These are phyloP conservation scores for Poeciliopsis turrubarensis DNA, from an alignment of 2,113 vertebrate species.

Conservation along the genomic window DNA sequence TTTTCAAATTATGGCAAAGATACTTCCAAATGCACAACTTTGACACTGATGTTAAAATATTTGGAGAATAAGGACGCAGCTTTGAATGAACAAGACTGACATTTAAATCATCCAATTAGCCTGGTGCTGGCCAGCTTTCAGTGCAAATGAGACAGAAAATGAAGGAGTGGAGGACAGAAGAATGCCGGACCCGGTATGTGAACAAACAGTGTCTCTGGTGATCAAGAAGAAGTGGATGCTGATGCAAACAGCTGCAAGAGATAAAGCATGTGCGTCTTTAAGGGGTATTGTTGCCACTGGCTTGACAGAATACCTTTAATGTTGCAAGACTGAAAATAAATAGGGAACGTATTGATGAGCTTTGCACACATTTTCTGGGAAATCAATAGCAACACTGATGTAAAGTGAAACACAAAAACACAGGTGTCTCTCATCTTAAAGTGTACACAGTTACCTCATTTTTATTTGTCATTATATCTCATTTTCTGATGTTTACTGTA, in stretches of 20 bases:
- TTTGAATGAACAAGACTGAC: conserved; percentile 27
- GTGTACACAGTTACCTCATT: neutral
- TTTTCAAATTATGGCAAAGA: neutral
- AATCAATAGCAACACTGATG: neutral
- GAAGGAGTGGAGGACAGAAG: neutral
- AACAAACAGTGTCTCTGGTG: neutral
- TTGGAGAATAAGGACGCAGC: neutral
- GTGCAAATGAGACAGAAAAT: conserved; percentile 21
- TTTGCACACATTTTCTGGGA: neutral
- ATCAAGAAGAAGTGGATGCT: conserved; percentile 5
- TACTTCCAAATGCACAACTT: neutral
- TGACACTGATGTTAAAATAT: conserved; percentile 2
- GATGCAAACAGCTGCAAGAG: conserved; percentile 18
- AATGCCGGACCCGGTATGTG: neutral
- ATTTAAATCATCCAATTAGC: conserved; percentile 56
- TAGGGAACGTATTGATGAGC: neutral
- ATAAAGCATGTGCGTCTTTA: neutral
- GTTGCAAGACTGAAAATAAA: neutral
- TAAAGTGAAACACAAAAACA: neutral
- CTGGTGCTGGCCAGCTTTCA: conserved; percentile 25
- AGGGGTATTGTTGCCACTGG: neutral
- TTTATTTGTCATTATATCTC: too few species aligned
- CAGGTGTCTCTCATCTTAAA: neutral
- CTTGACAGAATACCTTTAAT: neutral
- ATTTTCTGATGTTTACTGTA: too few species aligned